These are phyloP conservation scores for Progne subis DNA, from an alignment of 2,113 vertebrate genomes.

Conservation along the genomic window DNA sequence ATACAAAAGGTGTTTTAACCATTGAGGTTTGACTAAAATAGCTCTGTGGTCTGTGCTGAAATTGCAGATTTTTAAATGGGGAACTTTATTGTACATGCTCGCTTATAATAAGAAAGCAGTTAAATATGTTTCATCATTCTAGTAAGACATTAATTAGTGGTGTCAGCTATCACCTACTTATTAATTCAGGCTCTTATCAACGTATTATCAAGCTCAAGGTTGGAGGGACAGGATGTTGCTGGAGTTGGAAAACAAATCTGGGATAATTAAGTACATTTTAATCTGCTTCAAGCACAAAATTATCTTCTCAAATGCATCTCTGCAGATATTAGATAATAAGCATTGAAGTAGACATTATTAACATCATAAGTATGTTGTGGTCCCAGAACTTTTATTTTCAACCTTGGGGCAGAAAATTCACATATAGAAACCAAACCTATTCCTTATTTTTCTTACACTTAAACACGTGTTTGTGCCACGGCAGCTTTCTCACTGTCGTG, in stretches of 20 bases:
- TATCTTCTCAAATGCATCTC: neutral
- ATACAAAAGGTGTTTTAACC: neutral
- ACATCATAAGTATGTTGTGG: neutral
- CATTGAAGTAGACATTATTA: neutral
- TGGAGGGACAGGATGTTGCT: neutral
- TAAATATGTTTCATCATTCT: neutral
- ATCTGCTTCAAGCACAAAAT: neutral
- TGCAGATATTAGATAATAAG: neutral
- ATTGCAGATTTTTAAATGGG: neutral
- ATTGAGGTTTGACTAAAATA: neutral
- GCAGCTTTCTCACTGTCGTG: neutral
- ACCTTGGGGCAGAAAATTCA: neutral
- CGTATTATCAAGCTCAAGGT: neutral
- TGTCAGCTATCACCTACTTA: neutral
- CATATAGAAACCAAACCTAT: neutral
- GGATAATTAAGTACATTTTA: neutral
- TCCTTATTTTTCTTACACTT: neutral
- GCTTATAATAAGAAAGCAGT: neutral
- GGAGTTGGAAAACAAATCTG: neutral
- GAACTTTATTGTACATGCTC: neutral
- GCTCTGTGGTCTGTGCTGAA: neutral
- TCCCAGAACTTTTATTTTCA: neutral
- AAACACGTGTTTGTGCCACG: neutral
- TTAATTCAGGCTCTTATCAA: neutral
- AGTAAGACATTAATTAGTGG: neutral